These are phyloP conservation scores for Percina caprodes DNA, from an alignment of 2,113 vertebrate species.

Conservation along the genomic window DNA sequence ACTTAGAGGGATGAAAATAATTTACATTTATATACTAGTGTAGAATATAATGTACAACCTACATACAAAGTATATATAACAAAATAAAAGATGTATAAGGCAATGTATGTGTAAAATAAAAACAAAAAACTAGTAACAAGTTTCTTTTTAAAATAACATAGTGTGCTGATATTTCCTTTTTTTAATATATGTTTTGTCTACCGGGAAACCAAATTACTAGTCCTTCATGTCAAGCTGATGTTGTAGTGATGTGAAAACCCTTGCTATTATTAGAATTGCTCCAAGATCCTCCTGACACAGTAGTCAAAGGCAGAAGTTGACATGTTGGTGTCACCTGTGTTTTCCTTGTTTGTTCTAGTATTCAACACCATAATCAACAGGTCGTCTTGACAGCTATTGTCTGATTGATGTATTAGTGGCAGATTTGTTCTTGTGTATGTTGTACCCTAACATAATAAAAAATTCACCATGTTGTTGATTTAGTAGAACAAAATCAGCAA, in stretches of 20 bases:
- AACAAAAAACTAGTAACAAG: too few relatives aligned
- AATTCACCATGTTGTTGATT: slow-evolving; percentile 9
- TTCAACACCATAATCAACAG: background rate
- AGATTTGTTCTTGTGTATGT: slow-evolving; percentile 7
- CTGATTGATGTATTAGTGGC: slow-evolving; percentile 19
- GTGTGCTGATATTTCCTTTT: background rate
- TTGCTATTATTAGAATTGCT: background rate
- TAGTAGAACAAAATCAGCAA: slow-evolving; percentile 6
- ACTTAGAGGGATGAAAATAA: too few relatives aligned
- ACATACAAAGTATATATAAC: too few relatives aligned
- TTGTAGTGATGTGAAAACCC: background rate
- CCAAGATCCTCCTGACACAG: slow-evolving; percentile 2
- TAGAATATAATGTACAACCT: too few relatives aligned
- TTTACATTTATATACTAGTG: too few relatives aligned
- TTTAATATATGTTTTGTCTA: background rate
- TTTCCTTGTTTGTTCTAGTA: background rate
- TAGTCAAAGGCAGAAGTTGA: background rate
- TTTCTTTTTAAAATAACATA: background rate
- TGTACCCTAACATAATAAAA: background rate
- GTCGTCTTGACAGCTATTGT: slow-evolving; percentile 29
- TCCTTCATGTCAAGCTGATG: background rate
- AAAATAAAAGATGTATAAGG: too few relatives aligned
- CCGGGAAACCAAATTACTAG: background rate
- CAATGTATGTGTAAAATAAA: too few relatives aligned
- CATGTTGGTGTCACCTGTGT: slow-evolving; percentile 14